Base-by-base conservation (phyloP, 2,888 invertebrate genomes). In the Tridacna crocea region DNA sequence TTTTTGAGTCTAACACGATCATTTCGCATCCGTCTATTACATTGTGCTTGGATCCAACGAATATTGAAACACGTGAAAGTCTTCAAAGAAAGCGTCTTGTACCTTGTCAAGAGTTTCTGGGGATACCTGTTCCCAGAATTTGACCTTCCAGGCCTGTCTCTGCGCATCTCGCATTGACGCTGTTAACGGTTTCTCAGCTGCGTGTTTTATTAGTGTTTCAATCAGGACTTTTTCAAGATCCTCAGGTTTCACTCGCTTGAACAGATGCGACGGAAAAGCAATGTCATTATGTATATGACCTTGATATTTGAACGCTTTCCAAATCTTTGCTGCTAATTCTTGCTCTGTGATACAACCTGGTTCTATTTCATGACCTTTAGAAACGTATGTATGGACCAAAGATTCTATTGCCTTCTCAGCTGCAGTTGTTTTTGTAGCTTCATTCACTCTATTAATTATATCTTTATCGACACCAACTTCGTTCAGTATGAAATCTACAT, bases 301-400 rank as follows among this genome's bases (percentile, higher is more conserved):
- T 63, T 84, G 81, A 17, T 82, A 82, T 66, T 82, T 79, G 70
- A 84, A 84, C 24, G 84, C 84, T 0, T 60, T 24, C 84, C 84
- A 84, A 12, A 84, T 77, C n/a, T 77, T 74, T 24, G 70, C 61
- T 12, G 84, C 84, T 26, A 84, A 48, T 22, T 47, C 58, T 22
- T 8, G 8, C 60, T 84, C 81, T 19, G 82, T 61, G 36, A 84
- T 75, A 72, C 84, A 84, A 4, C 79, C 84, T 48, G 72, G 55
- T 58, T 58, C 48, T 22, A 84, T 79, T 13, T 77, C 61, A 60
- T 82, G 82, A 13, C 82, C 84, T 63, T 84, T 84, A 61, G 75
- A 63, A 11, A 82, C 84, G 22, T 84, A 84, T 10, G 84, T 84
- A 27, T 82, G 79, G 11, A 84, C 77, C 1, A 84, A 58, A 0